phyloP scores from a whole-genome alignment of 2,797 vertebrate genomes.

The Chanos chanos region DNA sequence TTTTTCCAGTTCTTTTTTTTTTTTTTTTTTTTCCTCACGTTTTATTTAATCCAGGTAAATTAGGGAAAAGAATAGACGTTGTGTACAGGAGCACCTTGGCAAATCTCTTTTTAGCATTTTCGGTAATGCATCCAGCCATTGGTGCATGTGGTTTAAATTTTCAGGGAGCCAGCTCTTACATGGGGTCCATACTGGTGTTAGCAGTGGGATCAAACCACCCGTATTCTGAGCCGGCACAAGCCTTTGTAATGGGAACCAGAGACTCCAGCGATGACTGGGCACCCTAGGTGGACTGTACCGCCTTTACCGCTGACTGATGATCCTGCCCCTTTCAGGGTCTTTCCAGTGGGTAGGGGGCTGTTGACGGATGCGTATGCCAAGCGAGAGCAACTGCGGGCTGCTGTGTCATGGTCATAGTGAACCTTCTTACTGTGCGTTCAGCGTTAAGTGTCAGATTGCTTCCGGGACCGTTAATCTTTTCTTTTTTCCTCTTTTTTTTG shows the following conservation, averaged over 20 bases:
- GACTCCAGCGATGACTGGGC: slow-evolving; percentile 10
- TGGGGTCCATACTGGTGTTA: slow-evolving; percentile 51
- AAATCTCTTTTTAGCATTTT: slow-evolving; percentile 15
- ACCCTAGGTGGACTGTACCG: neutral
- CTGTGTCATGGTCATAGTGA: neutral
- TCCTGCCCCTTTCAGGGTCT: neutral
- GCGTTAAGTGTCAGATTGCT: slow-evolving; percentile 1
- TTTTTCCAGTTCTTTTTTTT: neutral
- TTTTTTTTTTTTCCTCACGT: neutral
- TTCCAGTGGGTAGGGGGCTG: slow-evolving; percentile 1
- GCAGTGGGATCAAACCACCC: slow-evolving; percentile 37
- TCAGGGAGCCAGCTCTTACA: slow-evolving; percentile 61
- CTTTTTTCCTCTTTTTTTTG: neutral
- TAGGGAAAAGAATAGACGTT: slow-evolving; percentile 1
- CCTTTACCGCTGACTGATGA: slow-evolving; percentile 1
- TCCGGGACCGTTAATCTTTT: slow-evolving; percentile 21
- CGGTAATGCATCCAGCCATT: slow-evolving; percentile 52
- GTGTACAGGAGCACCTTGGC: neutral
- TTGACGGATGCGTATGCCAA: slow-evolving; percentile 12
- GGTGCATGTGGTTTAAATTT: slow-evolving; percentile 70
- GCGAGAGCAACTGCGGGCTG: neutral
- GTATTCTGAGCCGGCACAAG: slow-evolving; percentile 27
- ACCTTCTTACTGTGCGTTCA: slow-evolving; percentile 14
- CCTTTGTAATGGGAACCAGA: slow-evolving; percentile 38
- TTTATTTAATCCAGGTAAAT: neutral